Evolutionary conservation across 2,797 vertebrate species (phyloP).

Genomic region (Hippoglossus hippoglossus): DNA sequence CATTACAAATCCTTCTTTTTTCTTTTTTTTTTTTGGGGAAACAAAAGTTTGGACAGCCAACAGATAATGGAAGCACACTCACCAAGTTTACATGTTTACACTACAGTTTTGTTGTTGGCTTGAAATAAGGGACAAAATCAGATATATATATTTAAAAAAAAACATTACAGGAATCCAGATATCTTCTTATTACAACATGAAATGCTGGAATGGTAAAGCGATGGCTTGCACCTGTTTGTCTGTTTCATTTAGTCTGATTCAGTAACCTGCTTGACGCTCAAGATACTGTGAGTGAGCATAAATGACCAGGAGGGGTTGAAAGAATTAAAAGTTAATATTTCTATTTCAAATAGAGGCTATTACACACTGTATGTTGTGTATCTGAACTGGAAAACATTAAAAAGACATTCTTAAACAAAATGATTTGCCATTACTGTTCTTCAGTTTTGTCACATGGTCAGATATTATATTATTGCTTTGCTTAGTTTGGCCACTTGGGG

Average conservation of each 20-base stretch:
- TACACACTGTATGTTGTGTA: constrained; percentile 91
- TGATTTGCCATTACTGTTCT: constrained; percentile 29
- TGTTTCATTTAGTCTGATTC: constrained; percentile 84
- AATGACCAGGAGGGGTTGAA: constrained; percentile 77
- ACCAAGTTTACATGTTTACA: constrained; percentile 84
- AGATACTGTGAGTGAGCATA: constrained; percentile 78
- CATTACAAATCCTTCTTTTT: constrained; percentile 38
- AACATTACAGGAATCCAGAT: constrained; percentile 70
- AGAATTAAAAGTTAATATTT: constrained; percentile 85
- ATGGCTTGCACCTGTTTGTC: constrained; percentile 88
- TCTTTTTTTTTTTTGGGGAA: constrained; percentile 44
- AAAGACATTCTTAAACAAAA: constrained; percentile 85
- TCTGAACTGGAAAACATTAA: constrained; percentile 89
- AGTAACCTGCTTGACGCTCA: constrained; percentile 82
- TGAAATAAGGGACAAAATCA: constrained; percentile 35
- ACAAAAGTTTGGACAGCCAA: constrained; percentile 67
- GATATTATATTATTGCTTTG: neutral
- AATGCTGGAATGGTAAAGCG: constrained; percentile 70
- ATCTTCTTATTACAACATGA: constrained; percentile 73
- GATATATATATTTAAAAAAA: neutral
- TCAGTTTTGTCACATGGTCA: constrained; percentile 26
- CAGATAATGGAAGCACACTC: constrained; percentile 85
- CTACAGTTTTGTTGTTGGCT: constrained; percentile 79
- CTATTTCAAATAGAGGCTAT: constrained; percentile 90
- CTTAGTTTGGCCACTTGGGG: constrained; percentile 6